Evolutionary conservation across 2,797 vertebrate genomes (phyloP), one percentile per base, ranked within the genome.

Genomic region (Sebastes vulpes): DNA sequence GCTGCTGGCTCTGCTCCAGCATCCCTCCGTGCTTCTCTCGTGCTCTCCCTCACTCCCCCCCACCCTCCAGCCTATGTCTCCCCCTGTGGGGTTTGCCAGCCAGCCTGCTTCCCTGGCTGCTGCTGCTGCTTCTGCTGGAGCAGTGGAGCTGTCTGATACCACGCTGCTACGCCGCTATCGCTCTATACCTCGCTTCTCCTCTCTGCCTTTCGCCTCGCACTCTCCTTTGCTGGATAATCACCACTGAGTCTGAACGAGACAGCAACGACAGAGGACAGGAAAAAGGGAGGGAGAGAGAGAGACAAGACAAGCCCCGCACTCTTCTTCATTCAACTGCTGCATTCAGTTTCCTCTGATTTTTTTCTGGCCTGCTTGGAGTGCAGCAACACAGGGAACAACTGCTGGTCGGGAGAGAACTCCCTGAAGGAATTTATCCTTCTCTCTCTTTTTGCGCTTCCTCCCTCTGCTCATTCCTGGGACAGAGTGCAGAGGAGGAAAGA

Each of bases 401-500:
- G 89, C 67, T 78, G 88, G 73, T 82, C 54, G 5, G 64, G 35
- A 65, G 31, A 66, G 16, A 87, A 78, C 75, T 79, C 75, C 65
- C 79, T 64, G 28, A 84, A 90, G 85, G 80, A 87, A 92, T 88
- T 75, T 59, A 53, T 87, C 70, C 72, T 78, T 21, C 63, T 73
- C 74, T 85, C 73, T 77, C 35, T 70, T 85, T 46, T 42, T 46
- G 61, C 16, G 42, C 65, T 75, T 83, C 78, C 72, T 70, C 26
- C 80, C 73, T 79, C 83, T 72, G 83, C 82, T 90, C 83, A 89
- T 92, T 93, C 77, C 81, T 71, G 87, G 93, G 92, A 95, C 93
- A 90, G 87, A 78, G 91, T 90, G 90, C 85, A 91, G 90, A 90
- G 81, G 85, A 94, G 84, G 79, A 87, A 77, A 84, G 68, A 84